These are phyloP conservation scores for Microctenopoma stevenorrisi DNA, from an alignment of 2,797 vertebrate genomes.

Conservation along the genomic window DNA sequence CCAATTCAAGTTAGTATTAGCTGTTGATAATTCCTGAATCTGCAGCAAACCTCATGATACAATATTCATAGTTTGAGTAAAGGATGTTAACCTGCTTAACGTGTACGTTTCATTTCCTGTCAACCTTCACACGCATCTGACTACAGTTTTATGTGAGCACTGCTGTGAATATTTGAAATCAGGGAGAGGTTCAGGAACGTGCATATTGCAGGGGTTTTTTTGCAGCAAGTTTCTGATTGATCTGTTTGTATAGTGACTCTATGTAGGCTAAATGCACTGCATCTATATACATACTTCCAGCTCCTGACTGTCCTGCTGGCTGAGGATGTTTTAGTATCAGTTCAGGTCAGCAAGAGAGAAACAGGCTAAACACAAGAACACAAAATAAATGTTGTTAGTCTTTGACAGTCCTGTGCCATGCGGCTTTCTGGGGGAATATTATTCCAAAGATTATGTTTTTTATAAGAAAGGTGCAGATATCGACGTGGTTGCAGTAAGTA, in stretches of 20 bases:
- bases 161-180: constrained; percentile 11
- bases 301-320: constrained; percentile 28
- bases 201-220: not conserved
- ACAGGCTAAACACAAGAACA: no score
- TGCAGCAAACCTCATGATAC: not conserved
- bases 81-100: not conserved
- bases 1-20: not conserved
- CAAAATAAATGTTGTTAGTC: not conserved
- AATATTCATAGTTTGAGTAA: not conserved
- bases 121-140: not conserved
- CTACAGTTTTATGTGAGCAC: not conserved
- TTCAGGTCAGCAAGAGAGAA: constrained; percentile 6
- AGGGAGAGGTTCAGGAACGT: constrained; percentile 1
- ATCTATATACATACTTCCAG: constrained; percentile 14
- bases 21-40: not conserved
- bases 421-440: not conserved
- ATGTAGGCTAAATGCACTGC: constrained; percentile 1
- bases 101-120: not conserved
- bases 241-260: constrained; percentile 31
- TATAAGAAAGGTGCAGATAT: not conserved
- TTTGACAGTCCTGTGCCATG: constrained; percentile 1
- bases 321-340: constrained; percentile 28
- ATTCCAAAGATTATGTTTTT: not conserved
- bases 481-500: not conserved
- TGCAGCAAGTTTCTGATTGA: constrained; percentile 40